Evolutionary conservation across 2,888 invertebrate genomes (phyloP).

Genomic region (Xanthorhoe spadicearia): DNA sequence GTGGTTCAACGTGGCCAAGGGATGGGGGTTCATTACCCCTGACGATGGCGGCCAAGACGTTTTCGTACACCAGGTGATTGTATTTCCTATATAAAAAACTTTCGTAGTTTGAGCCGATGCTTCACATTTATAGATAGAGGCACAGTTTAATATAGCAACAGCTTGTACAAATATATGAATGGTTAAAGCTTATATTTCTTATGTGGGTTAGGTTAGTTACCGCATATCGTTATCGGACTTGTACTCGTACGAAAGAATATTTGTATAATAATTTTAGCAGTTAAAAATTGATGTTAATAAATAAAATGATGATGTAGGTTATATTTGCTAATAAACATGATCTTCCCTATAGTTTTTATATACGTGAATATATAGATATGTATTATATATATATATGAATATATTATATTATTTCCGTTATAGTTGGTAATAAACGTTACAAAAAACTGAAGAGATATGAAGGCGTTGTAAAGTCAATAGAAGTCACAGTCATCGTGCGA

Average conservation of each 20-base stretch:
- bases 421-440: conserved; percentile 4
- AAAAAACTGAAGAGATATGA: conserved; percentile 18
- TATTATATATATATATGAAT: too few species aligned
- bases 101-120: conserved; percentile 13
- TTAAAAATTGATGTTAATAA: background rate
- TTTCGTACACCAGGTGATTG: conserved; percentile 95
- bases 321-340: too few species aligned
- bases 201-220: background rate
- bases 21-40: conserved; percentile 97
- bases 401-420: conserved; percentile 10
- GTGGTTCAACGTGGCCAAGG: conserved; percentile 98
- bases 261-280: background rate
- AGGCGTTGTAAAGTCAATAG: conserved; percentile 16
- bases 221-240: background rate
- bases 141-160: background rate
- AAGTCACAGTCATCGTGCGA: conserved; percentile 30
- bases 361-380: too few species aligned
- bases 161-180: background rate
- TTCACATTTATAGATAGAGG: background rate
- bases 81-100: conserved; percentile 37
- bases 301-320: background rate
- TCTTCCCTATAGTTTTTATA: too few species aligned
- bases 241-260: background rate
- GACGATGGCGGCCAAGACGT: conserved; percentile 96
- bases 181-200: background rate